phyloP scores from a whole-genome alignment of 1,140 invertebrate species.

The Uloborus diversus region DNA sequence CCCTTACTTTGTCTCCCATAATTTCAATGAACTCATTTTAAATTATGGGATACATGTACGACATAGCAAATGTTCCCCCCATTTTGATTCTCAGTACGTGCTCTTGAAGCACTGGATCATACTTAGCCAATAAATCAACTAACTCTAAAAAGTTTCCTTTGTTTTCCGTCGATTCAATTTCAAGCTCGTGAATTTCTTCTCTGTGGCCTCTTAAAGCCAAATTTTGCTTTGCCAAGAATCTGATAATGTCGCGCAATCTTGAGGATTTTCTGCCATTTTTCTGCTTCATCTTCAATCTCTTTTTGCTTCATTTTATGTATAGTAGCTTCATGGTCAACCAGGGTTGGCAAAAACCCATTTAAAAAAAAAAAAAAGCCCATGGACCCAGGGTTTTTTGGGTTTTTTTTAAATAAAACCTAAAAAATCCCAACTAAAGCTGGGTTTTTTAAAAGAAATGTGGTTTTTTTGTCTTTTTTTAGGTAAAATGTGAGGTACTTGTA shows the following conservation, averaged over 20 bases:
- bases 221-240: conserved; percentile 31
- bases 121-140: conserved; percentile 46
- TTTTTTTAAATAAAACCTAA: no score
- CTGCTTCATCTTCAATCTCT: not conserved
- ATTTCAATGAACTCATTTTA: conserved; percentile 54
- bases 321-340: no score
- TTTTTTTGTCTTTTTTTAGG: no score
- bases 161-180: not conserved
- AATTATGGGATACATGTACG: conserved; percentile 34
- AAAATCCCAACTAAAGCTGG: no score
- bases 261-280: conserved; percentile 16
- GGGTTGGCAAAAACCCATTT: no score
- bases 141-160: conserved; percentile 51
- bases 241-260: conserved; percentile 16
- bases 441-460: no score
- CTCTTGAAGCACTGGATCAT: conserved; percentile 45
- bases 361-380: no score
- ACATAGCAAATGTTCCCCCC: not conserved
- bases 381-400: no score
- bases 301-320: not conserved
- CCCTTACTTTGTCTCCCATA: conserved; percentile 22
- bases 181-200: not conserved
- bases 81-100: conserved; percentile 28
- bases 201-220: conserved; percentile 18
- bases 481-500: no score